These are phyloP conservation scores for Forbesichthys papilliferus DNA, from an alignment of 2,113 vertebrate species.

Conservation along the genomic window DNA sequence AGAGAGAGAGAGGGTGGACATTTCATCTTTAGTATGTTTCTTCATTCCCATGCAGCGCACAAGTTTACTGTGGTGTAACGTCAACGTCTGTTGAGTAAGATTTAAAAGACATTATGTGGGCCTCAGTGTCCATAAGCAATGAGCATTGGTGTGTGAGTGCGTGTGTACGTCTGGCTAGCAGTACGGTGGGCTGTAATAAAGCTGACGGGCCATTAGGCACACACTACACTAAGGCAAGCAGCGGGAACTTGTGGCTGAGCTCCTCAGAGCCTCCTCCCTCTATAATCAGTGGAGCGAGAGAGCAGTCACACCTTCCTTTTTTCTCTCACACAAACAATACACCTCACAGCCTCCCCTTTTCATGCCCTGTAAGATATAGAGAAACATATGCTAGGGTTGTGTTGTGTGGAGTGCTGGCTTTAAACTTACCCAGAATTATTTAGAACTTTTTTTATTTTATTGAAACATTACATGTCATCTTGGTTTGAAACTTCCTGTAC, in stretches of 20 bases:
- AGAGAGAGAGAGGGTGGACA: neutral
- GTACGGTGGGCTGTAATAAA: slow-evolving; percentile 64
- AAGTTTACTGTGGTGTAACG: slow-evolving; percentile 32
- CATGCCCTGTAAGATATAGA: neutral
- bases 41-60: neutral
- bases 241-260: slow-evolving; percentile 67
- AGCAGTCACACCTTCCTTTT: slow-evolving; percentile 66
- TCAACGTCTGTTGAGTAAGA: slow-evolving; percentile 44
- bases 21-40: slow-evolving; percentile 7
- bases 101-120: slow-evolving; percentile 38
- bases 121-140: neutral
- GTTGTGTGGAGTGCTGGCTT: no score
- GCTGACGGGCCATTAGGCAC: slow-evolving; percentile 62
- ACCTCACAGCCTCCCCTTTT: slow-evolving; percentile 16
- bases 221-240: slow-evolving; percentile 58
- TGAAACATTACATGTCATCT: no score
- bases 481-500: no score
- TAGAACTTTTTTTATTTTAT: no score
- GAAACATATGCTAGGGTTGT: no score
- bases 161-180: slow-evolving; percentile 8
- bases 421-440: no score
- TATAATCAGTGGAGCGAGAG: slow-evolving; percentile 66
- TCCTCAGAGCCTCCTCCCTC: slow-evolving; percentile 66
- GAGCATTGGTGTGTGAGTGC: slow-evolving; percentile 4
- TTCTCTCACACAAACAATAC: slow-evolving; percentile 58